phyloP scores from a whole-genome alignment of 2,113 vertebrate species.

The Ivindomyrus marchei region DNA sequence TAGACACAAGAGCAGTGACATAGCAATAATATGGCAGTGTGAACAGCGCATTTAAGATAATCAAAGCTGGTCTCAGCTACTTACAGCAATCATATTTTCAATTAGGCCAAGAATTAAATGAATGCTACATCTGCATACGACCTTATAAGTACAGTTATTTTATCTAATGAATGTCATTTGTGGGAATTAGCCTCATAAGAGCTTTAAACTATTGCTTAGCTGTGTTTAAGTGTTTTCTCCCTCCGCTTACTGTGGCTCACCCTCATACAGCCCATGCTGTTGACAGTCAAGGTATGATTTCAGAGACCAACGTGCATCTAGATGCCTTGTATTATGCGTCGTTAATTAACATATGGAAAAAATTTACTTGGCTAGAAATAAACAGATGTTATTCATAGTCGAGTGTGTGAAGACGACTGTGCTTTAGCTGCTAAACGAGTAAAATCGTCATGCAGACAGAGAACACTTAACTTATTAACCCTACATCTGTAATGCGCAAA shows the following conservation, averaged over 20 bases:
- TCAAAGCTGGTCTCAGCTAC: slow-evolving; percentile 22
- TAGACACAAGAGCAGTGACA: neutral
- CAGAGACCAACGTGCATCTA: neutral
- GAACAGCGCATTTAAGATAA: slow-evolving; percentile 26
- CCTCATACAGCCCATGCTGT: neutral
- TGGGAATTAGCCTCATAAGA: slow-evolving; percentile 14
- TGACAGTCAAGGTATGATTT: neutral
- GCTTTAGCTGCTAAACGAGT: neutral
- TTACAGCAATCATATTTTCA: slow-evolving; percentile 2
- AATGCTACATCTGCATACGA: slow-evolving; percentile 15
- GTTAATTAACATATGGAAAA: neutral
- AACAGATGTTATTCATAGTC: neutral
- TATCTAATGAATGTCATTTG: slow-evolving; percentile 25
- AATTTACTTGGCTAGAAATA: neutral
- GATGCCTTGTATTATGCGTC: neutral
- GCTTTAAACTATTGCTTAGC: slow-evolving; percentile 7
- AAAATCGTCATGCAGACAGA: neutral
- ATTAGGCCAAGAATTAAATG: slow-evolving; percentile 20
- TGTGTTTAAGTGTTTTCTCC: neutral
- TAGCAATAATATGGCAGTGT: neutral
- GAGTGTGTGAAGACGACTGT: neutral
- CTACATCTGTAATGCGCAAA: neutral
- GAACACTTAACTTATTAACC: neutral
- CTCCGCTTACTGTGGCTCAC: neutral
- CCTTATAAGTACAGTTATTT: slow-evolving; percentile 19